Evolutionary conservation across 2,113 vertebrate species (phyloP), one percentile per base, ranked within the genome.

Genomic region (human (Homo sapiens)): DNA sequence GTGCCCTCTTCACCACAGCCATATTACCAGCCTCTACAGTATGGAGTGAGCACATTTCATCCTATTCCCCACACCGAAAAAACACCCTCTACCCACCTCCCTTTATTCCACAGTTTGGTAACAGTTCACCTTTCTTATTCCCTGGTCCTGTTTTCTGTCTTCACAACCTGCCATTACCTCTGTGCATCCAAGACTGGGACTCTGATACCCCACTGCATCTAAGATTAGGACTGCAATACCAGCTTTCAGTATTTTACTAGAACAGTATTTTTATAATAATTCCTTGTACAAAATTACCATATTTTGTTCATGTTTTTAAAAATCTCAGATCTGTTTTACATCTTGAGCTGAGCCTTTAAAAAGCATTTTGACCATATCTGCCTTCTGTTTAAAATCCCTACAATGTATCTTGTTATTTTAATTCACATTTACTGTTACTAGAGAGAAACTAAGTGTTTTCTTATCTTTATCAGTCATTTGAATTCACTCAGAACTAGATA

Each of bases 321-420:
- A 84, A 88, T 70, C 20, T 83, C 48, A 55, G 38, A 89, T 43
- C 18, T 61, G 3, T 68, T 66, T 94, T 92, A 50, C 1, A 83
- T 64, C 70, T 64, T 94, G 14, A 94, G 14, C 32, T 84, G 83
- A 83, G 95, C 22, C 17, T 94, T 91, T 86, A 89, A 86, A 85
- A 76, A 79, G 16, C 11, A 95, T 94, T 90, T 78, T 93, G 35
- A 68, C 12, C 11, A 81, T 57, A 89, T 76, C 3, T 8, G 4
- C 2, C 8, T 2, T n/a, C 30, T 88, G 2, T 59, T 89, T 86
- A 75, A 96, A 91, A 73, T 72, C 8, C 38, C 27, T 66, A 16
- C 7, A 82, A 38, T 38, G 2, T 50, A 35, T 45, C 50, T 89
- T 88, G 9, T 55, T 68, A 27, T 80, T 90, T 82, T 87, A 92